Evolutionary conservation across 2,888 invertebrate genomes (phyloP), one percentile per base, ranked within the genome.

Genomic region (Gari tellinella): DNA sequence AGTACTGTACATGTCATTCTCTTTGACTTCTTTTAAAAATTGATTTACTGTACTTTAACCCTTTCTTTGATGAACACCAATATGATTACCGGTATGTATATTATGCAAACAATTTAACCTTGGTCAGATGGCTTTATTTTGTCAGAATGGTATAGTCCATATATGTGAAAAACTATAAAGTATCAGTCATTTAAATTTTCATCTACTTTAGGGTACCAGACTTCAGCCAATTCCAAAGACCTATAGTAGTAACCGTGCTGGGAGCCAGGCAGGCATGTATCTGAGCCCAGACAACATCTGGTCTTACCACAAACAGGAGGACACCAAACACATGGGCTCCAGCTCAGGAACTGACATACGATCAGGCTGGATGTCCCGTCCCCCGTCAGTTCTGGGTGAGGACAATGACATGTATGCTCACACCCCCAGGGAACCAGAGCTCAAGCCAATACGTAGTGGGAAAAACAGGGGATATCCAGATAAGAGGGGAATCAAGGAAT

Each of bases 181-280:
- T n/a, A n/a, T n/a, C n/a, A 31, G 43, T 43, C 23, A 49, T 19
- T 49, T 49, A 19, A 8, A 5, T 14, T 49, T 49, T 41, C 21
- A 43, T 15, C 38, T 23, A 14, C 15, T 78, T 82, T 70, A 86
- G 86, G 65, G 72, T 57, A 62, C 80, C 26, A 51, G 86, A 23
- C 60, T 86, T 55, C 84, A 85, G 53, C 86, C 86, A 25, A 61
- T 86, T 48, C 77, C 67, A 38, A 84, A 82, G 61, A 53, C 75
- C 12, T 79, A 72, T 37, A 70, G 64, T 5, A 66, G 61, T 37
- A 79, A 66, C 45, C 52, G 76, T 43, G 64, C 72, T 41, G 75
- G 73, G 26, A 72, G 74, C 52, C 80, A 74, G 46, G 55, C 75
- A 2, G 72, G 68, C 38, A 58, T 62, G 23, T 75, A 79, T 53